Evolutionary conservation across 2,797 vertebrate genomes (phyloP).

Genomic region (Syngnathus rostellatus): DNA sequence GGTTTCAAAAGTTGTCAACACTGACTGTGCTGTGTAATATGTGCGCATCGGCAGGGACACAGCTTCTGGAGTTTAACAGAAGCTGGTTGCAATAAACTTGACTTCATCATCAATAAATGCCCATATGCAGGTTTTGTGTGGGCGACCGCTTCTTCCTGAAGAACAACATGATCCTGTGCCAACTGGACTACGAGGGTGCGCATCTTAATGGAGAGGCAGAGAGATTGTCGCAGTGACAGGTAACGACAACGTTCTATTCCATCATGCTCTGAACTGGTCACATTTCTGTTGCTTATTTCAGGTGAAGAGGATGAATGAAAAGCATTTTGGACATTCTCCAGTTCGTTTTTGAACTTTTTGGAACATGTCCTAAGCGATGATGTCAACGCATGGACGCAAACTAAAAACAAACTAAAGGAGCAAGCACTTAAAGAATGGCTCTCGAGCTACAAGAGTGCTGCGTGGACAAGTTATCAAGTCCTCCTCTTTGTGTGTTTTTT

Average conservation of each 20-base stretch:
- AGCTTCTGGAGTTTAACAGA: no score
- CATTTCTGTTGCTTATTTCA: conserved; percentile 1
- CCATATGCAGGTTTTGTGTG: conserved; percentile 83
- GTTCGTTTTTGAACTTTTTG: neutral
- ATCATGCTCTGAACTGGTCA: no score
- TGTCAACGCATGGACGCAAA: neutral
- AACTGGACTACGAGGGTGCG: conserved; percentile 94
- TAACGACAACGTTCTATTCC: conserved; percentile 30
- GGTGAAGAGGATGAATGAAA: neutral
- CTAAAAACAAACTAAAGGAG: neutral
- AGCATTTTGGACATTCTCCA: neutral
- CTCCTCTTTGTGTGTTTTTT: neutral
- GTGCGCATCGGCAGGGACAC: no score
- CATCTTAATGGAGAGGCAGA: conserved; percentile 84
- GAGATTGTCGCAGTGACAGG: conserved; percentile 78
- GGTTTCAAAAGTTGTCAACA: no score
- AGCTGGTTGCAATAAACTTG: neutral
- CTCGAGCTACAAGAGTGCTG: neutral
- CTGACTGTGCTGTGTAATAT: no score
- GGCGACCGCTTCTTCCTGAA: conserved; percentile 97
- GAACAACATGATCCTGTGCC: conserved; percentile 98
- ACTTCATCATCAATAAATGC: conserved; percentile 16
- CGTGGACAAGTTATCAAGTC: neutral
- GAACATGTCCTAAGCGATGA: neutral
- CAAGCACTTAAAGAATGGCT: neutral